Conservation (phyloP, 1,140 invertebrate genomes). For the Thaumatotibia leucotreta region DNA sequence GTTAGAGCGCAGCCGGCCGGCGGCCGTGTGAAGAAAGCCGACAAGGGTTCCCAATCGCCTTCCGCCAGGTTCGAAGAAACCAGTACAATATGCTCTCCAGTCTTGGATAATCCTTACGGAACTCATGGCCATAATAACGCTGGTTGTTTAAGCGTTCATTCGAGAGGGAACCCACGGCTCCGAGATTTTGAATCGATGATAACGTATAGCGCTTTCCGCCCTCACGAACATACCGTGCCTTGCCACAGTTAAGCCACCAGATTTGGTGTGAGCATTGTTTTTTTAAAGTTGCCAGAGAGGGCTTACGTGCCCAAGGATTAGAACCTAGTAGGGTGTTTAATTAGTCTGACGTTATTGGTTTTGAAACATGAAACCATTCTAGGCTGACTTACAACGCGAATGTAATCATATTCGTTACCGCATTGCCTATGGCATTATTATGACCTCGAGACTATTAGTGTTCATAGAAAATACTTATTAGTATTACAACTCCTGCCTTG, state of each 20-base stretch:
- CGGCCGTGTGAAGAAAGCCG: conserved; percentile 12
- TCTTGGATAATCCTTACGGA: background rate
- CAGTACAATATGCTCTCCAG: background rate
- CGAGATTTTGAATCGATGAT: conserved; percentile 14
- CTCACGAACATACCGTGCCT: background rate
- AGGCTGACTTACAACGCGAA: too few relatives aligned
- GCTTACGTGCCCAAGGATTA: too few relatives aligned
- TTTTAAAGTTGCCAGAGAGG: background rate
- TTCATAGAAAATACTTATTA: too few relatives aligned
- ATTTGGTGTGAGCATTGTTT: conserved; percentile 4
- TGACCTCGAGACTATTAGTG: too few relatives aligned
- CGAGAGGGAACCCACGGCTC: background rate
- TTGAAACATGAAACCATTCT: too few relatives aligned
- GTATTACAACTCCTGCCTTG: too few relatives aligned
- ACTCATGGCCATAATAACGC: background rate
- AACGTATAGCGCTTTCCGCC: conserved; percentile 11
- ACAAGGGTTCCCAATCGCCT: background rate
- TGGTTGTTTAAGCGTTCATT: background rate
- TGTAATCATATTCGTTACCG: too few relatives aligned
- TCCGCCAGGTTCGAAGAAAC: background rate
- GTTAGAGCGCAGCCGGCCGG: conserved; percentile 8
- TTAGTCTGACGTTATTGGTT: too few relatives aligned
- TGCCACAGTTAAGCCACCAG: background rate
- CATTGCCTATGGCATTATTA: too few relatives aligned
- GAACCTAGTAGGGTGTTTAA: too few relatives aligned